Evolutionary conservation across 2,888 invertebrate genomes (phyloP).

Genomic region (Odontocolon sp.): DNA sequence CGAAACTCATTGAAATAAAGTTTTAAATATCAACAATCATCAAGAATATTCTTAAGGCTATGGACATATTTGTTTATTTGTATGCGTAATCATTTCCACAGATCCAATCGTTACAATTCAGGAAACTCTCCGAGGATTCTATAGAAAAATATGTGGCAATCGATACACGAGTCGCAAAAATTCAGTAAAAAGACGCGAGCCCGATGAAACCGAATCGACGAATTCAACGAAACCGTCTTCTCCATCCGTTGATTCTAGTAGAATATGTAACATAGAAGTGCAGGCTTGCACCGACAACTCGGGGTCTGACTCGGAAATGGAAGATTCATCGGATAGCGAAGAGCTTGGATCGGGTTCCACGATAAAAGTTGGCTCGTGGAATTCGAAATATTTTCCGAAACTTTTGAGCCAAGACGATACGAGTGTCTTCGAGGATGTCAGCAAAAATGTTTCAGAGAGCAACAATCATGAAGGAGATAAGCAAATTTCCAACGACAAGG

Average conservation of each 20-base stretch:
- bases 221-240: not conserved
- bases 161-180: not conserved
- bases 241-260: not conserved
- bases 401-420: not conserved
- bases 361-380: constrained; percentile 45
- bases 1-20: not conserved
- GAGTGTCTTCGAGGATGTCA: no score
- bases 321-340: constrained; percentile 10
- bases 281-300: constrained; percentile 24
- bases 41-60: no score
- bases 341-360: no score
- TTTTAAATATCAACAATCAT: no score
- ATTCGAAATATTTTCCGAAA: constrained; percentile 1
- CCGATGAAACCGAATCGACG: not conserved
- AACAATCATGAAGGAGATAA: no score
- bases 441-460: no score
- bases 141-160: not conserved
- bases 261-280: not conserved
- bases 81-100: no score
- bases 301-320: constrained; percentile 17
- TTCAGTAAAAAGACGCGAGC: not conserved
- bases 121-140: constrained; percentile 19
- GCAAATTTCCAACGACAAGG: not conserved
- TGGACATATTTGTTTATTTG: no score
- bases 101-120: constrained; percentile 40